Evolutionary conservation across 2,888 invertebrate species (phyloP), one percentile per base, ranked within the genome.

Genomic region (Hybos culiciformis): DNA sequence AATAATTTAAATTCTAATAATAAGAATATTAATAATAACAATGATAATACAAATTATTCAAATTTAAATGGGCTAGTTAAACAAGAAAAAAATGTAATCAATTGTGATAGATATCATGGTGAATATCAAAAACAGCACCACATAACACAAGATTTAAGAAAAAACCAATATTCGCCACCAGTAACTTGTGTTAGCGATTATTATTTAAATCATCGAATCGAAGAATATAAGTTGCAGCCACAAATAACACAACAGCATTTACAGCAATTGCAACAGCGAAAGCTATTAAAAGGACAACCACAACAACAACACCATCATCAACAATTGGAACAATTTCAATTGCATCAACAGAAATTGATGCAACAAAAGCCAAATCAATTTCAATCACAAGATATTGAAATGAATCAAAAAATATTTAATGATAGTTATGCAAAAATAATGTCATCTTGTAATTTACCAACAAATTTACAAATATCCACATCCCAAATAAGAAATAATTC

Each of bases 281-380:
- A 39, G 11, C 40, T 37, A 37, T 9, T 18, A 7, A 32, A 39
- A 24, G 40, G 20, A 6, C 36, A 41, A 14, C 32, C 19, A 7
- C 29, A 32, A 18, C 37, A 29, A 19, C 38, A 37, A 14, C 42
- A 37, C 5, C 24, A 61, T 51, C 45, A 53, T 51, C 39, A 52
- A 50, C 37, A 52, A 49, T 46, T 50, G 46, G 46, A 51, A 41
- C 33, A 54, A 46, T 31, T 49, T 43, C 37, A 39, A 26, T n/a
- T 37, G 20, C 19, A 39, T 14, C 39, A 37, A 20, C 39, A 39
- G 14, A 21, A 38, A 14, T 24, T 8, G 11, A 21, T 18, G 15
- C 15, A 8, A 31, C 19, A 18, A 21, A 9, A 4, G 14, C 21
- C 20, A 20, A 12, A 17, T 19, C n/a, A n/a, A n/a, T n/a, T n/a